A percentile compares a stretch with the other conserved stretches of the same genome.
Conservation (phyloP, 2,888 invertebrate genomes). For the Diplazon laetatorius region DNA sequence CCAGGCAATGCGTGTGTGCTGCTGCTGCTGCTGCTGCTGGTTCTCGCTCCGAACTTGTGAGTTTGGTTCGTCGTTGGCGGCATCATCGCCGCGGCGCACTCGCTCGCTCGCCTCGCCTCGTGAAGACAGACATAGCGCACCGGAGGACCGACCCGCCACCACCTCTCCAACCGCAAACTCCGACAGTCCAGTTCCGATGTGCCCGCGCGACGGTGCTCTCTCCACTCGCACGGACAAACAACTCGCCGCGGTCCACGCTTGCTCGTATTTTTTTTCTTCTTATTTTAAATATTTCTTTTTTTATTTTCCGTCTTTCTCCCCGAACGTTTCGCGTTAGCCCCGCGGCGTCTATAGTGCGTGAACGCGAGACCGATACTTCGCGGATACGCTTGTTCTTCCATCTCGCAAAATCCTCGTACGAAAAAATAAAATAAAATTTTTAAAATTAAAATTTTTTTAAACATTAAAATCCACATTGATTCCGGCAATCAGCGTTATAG, state of each 20-base stretch:
- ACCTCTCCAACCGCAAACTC: slow-evolving; percentile 66
- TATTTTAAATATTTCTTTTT: background rate
- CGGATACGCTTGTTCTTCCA: too few species aligned
- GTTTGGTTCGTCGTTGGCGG: slow-evolving; percentile 47
- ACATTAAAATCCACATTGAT: too few species aligned
- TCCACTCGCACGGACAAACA: slow-evolving; percentile 58
- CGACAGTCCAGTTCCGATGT: slow-evolving; percentile 80
- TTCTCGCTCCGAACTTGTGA: slow-evolving; percentile 43
- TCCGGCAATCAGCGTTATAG: too few species aligned
- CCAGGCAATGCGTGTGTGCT: slow-evolving; percentile 52
- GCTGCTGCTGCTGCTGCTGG: too few species aligned
- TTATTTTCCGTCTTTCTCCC: background rate
- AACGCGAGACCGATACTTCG: too few species aligned
- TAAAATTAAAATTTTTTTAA: too few species aligned
- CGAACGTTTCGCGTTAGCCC: background rate
- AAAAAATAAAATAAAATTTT: too few species aligned
- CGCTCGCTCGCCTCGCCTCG: slow-evolving; percentile 32
- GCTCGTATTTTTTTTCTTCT: background rate
- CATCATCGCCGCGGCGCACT: slow-evolving; percentile 57
- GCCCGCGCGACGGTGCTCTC: slow-evolving; percentile 76
- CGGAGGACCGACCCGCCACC: slow-evolving; percentile 46
- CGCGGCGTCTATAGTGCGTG: too few species aligned
- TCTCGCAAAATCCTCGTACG: too few species aligned
- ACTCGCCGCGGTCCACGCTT: slow-evolving; percentile 34
- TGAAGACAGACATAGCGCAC: slow-evolving; percentile 45